These are phyloP conservation scores for Synanthedon vespiformis DNA, from an alignment of 2,888 invertebrate species.

Conservation along the genomic window DNA sequence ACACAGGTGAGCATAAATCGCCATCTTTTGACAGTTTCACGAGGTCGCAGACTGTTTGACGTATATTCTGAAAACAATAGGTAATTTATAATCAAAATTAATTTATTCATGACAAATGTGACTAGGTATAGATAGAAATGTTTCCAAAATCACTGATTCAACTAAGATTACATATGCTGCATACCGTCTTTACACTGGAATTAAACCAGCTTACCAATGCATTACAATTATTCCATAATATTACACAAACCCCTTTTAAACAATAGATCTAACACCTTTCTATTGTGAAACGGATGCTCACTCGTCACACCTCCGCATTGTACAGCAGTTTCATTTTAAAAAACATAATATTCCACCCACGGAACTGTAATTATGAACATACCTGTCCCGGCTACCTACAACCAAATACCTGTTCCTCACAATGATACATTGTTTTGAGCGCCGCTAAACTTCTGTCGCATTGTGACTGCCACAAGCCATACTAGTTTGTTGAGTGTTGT, in stretches of 20 bases:
- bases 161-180: too few species aligned
- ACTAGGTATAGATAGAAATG: too few species aligned
- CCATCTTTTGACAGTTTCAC: too few species aligned
- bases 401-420: slow-evolving; percentile 36
- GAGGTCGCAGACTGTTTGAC: too few species aligned
- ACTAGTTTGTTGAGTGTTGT: slow-evolving; percentile 24
- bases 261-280: slow-evolving; percentile 56
- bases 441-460: slow-evolving; percentile 42
- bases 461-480: slow-evolving; percentile 23
- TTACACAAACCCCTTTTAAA: slow-evolving; percentile 11
- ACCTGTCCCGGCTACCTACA: slow-evolving; percentile 28
- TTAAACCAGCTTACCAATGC: too few species aligned
- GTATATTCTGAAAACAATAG: too few species aligned
- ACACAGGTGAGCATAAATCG: too few species aligned
- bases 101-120: too few species aligned
- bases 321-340: slow-evolving; percentile 23
- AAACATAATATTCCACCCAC: slow-evolving; percentile 40
- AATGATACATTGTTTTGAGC: slow-evolving; percentile 50
- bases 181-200: too few species aligned
- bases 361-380: slow-evolving; percentile 43
- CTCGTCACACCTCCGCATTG: slow-evolving; percentile 42
- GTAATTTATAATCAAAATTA: too few species aligned
- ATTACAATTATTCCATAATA: not conserved
- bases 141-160: too few species aligned
- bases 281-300: slow-evolving; percentile 45